Evolutionary conservation across 1,140 invertebrate genomes (phyloP).

Genomic region (Uloborus diversus): DNA sequence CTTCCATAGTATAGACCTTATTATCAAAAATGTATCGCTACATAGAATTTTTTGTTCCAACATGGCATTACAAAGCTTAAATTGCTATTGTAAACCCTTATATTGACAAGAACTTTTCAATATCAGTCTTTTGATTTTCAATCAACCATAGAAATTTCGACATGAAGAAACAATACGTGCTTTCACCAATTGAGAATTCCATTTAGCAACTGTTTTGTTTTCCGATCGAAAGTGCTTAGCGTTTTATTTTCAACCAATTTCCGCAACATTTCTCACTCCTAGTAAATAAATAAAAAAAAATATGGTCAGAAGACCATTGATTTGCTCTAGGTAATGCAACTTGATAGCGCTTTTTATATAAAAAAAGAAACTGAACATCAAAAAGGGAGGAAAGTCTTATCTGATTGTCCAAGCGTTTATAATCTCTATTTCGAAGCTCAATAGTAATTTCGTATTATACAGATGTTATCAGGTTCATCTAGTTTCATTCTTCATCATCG

Average conservation of each 20-base stretch:
- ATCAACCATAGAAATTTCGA: slow-evolving; percentile 27
- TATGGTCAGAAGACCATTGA: not conserved
- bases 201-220: not conserved
- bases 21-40: too few relatives aligned
- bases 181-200: not conserved
- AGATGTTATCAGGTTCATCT: slow-evolving; percentile 27
- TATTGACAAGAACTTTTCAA: too few relatives aligned
- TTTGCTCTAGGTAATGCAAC: slow-evolving; percentile 11
- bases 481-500: not conserved
- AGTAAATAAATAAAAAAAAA: not conserved
- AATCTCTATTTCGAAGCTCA: too few relatives aligned
- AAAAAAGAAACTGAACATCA: too few relatives aligned
- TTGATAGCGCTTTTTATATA: slow-evolving; percentile 11
- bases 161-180: slow-evolving; percentile 27
- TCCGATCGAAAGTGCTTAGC: slow-evolving; percentile 10
- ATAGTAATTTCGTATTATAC: slow-evolving; percentile 27
- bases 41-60: too few relatives aligned
- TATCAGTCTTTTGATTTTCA: slow-evolving; percentile 25
- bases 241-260: slow-evolving; percentile 6
- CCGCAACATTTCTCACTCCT: not conserved
- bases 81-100: too few relatives aligned
- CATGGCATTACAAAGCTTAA: too few relatives aligned
- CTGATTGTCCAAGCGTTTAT: too few relatives aligned
- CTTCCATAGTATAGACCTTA: too few relatives aligned
- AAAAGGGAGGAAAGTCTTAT: too few relatives aligned